Percentiles rank a stretch among this genome's conserved stretches.
phyloP scores from a whole-genome alignment of 2,113 vertebrate genomes.

The Callipepla squamata region DNA sequence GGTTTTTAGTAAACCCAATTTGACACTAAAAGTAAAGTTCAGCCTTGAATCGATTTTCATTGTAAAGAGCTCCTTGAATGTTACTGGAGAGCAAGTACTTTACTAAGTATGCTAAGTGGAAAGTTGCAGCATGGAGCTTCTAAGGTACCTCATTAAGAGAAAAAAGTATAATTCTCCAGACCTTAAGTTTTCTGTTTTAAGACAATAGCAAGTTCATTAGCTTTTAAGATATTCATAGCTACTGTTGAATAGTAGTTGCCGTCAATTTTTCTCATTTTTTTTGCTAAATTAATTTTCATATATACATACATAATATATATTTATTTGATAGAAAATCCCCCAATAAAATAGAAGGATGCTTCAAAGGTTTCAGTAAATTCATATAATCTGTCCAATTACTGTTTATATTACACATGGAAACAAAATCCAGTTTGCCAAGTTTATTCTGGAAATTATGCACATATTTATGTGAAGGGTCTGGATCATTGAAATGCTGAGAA shows the following conservation, averaged over 20 bases:
- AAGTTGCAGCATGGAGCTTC: not conserved
- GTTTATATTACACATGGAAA: not conserved
- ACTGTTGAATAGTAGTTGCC: not conserved
- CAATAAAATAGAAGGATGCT: not conserved
- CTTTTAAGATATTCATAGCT: not conserved
- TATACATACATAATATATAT: too few relatives aligned
- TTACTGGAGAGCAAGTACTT: not conserved
- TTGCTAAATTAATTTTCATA: not conserved
- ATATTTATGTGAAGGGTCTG: not conserved
- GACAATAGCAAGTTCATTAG: not conserved
- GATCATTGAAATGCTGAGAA: not conserved
- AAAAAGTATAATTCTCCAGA: not conserved
- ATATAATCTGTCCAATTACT: not conserved
- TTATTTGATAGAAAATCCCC: not conserved
- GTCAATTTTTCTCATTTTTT: not conserved
- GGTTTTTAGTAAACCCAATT: not conserved
- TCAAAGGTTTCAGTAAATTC: not conserved
- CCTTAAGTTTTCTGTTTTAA: not conserved
- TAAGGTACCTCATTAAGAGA: not conserved
- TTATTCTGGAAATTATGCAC: not conserved
- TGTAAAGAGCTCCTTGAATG: not conserved
- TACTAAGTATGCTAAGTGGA: not conserved
- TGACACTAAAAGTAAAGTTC: not conserved
- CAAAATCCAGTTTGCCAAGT: not conserved
- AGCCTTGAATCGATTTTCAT: not conserved